Percentiles rank a stretch among this genome's conserved stretches.
These are phyloP conservation scores for Paracentrotus lividus DNA, from an alignment of 53 echinoderm and acorn worm species.

Conservation along the genomic window DNA sequence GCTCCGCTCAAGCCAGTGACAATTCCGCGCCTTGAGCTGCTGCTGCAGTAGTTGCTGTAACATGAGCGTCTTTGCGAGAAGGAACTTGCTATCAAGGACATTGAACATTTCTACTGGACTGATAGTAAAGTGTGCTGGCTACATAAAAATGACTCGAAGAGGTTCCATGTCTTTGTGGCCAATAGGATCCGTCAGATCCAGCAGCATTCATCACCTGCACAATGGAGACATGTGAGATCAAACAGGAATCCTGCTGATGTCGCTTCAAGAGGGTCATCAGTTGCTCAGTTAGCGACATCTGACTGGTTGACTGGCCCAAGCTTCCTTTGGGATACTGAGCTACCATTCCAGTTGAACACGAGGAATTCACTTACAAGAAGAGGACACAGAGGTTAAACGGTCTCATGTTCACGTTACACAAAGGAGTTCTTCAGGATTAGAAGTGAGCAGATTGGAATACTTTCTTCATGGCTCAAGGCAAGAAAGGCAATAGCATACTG, in stretches of 20 bases:
- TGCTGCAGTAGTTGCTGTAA: conserved; percentile 66
- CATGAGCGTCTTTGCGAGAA: conserved; percentile 48
- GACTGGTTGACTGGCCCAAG: conserved; percentile 64
- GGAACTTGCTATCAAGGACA: background rate
- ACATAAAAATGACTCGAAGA: background rate
- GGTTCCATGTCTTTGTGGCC: background rate
- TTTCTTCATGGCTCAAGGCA: background rate
- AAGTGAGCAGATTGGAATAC: background rate
- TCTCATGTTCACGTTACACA: background rate
- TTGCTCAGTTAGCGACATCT: background rate
- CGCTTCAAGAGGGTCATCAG: conserved; percentile 67
- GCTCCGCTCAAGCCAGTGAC: conserved; percentile 63
- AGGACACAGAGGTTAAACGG: conserved; percentile 30
- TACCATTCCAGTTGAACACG: background rate
- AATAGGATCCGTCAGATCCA: background rate
- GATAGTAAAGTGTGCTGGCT: conserved; percentile 27
- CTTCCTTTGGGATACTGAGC: background rate
- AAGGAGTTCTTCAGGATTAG: background rate
- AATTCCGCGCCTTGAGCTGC: conserved; percentile 71
- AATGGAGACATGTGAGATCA: background rate
- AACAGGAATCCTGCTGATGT: conserved; percentile 61
- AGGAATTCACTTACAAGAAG: background rate
- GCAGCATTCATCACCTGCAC: conserved; percentile 39
- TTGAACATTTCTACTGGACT: conserved; percentile 70
- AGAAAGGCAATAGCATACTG: conserved; percentile 44